Evolutionary conservation across 1,140 invertebrate genomes (phyloP).

Genomic region (Drosophila parvula): DNA sequence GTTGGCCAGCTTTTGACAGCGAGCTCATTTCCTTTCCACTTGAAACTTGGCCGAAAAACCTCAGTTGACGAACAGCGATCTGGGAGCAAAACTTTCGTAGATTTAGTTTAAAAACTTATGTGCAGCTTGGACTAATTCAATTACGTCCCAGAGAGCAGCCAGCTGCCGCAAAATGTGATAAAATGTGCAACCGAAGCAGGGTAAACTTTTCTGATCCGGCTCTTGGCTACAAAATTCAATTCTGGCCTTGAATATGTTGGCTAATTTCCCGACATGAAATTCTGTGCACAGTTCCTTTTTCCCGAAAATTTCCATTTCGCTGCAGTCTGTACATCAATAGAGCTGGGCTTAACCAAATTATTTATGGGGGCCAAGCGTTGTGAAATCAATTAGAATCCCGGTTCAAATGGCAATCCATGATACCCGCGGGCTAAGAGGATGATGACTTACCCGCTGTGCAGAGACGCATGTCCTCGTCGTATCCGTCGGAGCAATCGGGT

Average conservation of each 20-base stretch:
- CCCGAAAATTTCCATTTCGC: constrained; percentile 1
- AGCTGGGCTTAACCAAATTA: constrained; percentile 31
- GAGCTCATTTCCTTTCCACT: constrained; percentile 36
- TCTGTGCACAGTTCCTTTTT: not conserved
- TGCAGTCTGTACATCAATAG: not conserved
- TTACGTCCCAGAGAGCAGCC: constrained; percentile 47
- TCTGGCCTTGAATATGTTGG: constrained; percentile 18
- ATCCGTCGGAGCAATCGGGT: constrained; percentile 95
- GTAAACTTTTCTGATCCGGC: constrained; percentile 16
- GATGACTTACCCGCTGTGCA: constrained; percentile 93
- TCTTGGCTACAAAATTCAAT: constrained; percentile 30
- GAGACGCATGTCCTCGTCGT: constrained; percentile 92
- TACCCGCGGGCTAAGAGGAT: constrained; percentile 1
- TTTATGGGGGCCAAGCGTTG: constrained; percentile 16
- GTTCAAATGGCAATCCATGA: constrained; percentile 8
- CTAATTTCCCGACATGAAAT: constrained; percentile 38
- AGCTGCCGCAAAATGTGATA: constrained; percentile 34
- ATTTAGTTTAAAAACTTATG: constrained; percentile 42
- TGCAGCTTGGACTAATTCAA: constrained; percentile 61
- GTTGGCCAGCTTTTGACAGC: constrained; percentile 13
- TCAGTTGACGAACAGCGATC: constrained; percentile 46
- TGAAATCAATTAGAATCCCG: constrained; percentile 40
- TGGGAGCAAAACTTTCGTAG: constrained; percentile 50
- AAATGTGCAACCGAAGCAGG: constrained; percentile 44
- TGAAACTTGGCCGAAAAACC: constrained; percentile 24